A percentile compares a stretch with the other conserved stretches of the same genome.
Conservation (phyloP, 1,140 invertebrate species). For the Geopemphigus sp. region DNA sequence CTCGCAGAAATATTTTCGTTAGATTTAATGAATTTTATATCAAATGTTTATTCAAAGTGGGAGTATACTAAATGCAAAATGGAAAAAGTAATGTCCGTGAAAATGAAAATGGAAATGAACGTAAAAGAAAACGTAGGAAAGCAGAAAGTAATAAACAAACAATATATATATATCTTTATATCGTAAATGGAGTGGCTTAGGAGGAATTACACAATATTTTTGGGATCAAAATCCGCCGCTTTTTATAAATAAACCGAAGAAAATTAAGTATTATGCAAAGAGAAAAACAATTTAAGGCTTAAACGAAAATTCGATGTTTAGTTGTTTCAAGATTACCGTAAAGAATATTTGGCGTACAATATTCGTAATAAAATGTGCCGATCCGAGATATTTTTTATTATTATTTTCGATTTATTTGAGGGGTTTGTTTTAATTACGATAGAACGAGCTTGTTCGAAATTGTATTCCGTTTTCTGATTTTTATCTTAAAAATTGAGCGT, state of each 20-base stretch:
- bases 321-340: background rate
- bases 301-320: conserved; percentile 1
- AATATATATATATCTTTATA: background rate
- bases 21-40: background rate
- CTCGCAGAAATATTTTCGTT: background rate
- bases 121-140: too few species aligned
- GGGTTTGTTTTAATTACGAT: background rate
- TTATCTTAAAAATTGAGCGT: too few species aligned
- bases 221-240: background rate
- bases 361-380: background rate
- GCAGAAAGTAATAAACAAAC: background rate
- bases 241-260: conserved; percentile 2
- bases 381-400: background rate
- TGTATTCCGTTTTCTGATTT: too few species aligned
- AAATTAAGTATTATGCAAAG: background rate
- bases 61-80: too few species aligned
- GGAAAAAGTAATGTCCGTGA: background rate
- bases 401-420: background rate
- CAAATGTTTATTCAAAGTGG: background rate
- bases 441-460: too few species aligned
- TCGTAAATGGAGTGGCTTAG: background rate
- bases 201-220: background rate
- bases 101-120: background rate
- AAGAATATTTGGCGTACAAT: background rate
- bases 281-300: background rate